Evolutionary conservation across 2,797 vertebrate genomes (phyloP).

Genomic region (Danio albolineatus): DNA sequence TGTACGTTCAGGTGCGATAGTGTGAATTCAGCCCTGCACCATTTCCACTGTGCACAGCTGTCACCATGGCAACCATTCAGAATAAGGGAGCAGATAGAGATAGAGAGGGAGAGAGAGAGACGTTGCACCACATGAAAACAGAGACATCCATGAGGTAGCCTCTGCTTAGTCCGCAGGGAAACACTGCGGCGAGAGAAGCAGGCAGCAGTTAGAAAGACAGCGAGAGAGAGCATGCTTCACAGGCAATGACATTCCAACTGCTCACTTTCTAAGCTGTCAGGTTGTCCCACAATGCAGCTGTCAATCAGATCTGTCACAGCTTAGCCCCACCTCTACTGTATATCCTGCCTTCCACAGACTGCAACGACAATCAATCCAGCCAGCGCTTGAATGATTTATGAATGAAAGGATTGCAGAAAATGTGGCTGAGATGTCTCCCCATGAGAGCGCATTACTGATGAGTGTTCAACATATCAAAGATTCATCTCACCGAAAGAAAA

Average conservation of each 20-base stretch:
- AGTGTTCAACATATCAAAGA: slow-evolving; percentile 2
- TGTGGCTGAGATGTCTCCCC: neutral
- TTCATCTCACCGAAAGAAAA: slow-evolving; percentile 16
- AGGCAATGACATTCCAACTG: slow-evolving; percentile 63
- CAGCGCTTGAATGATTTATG: slow-evolving; percentile 38
- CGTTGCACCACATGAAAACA: slow-evolving; percentile 64
- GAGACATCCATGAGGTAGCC: slow-evolving; percentile 72
- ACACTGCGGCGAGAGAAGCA: slow-evolving; percentile 42
- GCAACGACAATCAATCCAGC: slow-evolving; percentile 62
- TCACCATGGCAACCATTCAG: slow-evolving; percentile 84
- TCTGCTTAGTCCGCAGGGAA: slow-evolving; percentile 64
- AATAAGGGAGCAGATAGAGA: slow-evolving; percentile 67
- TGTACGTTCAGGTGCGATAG: slow-evolving; percentile 69
- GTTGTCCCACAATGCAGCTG: slow-evolving; percentile 58
- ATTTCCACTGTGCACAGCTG: slow-evolving; percentile 79
- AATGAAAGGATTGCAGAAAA: neutral
- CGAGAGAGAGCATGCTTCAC: neutral
- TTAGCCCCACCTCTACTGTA: slow-evolving; percentile 15
- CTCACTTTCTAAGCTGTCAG: slow-evolving; percentile 62
- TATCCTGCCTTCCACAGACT: slow-evolving; percentile 11
- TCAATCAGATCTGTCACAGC: slow-evolving; percentile 49
- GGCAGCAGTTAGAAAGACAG: slow-evolving; percentile 13
- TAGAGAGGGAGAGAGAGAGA: slow-evolving; percentile 11
- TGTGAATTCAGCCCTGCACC: slow-evolving; percentile 74
- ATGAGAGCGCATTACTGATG: slow-evolving; percentile 20